phyloP scores from a whole-genome alignment of 2,797 vertebrate genomes.

The Scolopax bukidnonensis region DNA sequence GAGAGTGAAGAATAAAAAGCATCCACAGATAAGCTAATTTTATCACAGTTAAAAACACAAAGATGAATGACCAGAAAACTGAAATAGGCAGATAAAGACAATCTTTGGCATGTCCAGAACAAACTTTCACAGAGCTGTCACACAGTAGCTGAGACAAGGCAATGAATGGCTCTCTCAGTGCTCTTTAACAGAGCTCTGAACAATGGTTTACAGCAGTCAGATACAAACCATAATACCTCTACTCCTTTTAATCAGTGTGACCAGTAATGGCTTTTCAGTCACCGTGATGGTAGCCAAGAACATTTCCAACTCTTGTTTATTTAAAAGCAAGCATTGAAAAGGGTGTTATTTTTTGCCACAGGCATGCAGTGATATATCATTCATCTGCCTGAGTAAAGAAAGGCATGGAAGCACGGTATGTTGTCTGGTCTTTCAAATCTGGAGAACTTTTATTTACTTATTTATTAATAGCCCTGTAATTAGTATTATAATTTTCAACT shows the following conservation, averaged over 20 bases:
- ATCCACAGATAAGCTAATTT: background rate
- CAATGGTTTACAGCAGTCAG: background rate
- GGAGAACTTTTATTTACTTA: background rate
- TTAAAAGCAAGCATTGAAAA: background rate
- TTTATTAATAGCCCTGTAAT: background rate
- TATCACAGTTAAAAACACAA: background rate
- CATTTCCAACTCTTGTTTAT: background rate
- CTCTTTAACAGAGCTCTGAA: rapidly evolving
- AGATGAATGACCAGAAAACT: background rate
- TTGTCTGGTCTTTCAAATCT: background rate
- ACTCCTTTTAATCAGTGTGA: background rate
- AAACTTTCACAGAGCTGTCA: background rate
- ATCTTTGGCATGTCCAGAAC: background rate
- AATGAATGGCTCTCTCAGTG: background rate
- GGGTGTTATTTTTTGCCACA: background rate
- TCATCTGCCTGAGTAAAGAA: background rate
- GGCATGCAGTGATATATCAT: background rate
- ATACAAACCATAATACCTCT: background rate
- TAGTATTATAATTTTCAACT: background rate
- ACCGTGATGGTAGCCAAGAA: background rate
- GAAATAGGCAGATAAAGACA: background rate
- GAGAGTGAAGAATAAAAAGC: background rate
- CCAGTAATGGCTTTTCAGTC: background rate
- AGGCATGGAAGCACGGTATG: background rate
- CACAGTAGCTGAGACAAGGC: background rate